Conservation (phyloP, 2,888 invertebrate genomes). For the Oegoconia quadripuncta region DNA sequence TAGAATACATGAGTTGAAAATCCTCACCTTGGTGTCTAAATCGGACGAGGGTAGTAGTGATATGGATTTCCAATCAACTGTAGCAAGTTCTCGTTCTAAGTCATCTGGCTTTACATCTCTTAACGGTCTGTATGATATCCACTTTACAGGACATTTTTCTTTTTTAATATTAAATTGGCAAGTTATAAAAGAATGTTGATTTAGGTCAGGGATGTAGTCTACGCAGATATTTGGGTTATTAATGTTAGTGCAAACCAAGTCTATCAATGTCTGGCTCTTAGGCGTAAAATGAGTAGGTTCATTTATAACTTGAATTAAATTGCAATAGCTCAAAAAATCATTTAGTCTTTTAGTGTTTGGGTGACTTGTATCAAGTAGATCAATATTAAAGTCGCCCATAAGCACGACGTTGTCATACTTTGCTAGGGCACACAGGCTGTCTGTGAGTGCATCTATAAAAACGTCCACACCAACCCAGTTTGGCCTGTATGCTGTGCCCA, state of each 20-base stretch:
- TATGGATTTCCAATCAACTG: background rate
- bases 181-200: background rate
- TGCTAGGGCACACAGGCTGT: too few relatives aligned
- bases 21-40: background rate
- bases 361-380: too few relatives aligned
- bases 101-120: background rate
- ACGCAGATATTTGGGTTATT: background rate
- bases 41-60: background rate
- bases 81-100: too few relatives aligned
- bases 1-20: background rate
- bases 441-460: conserved; percentile 4
- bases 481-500: conserved; percentile 8
- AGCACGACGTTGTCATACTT: background rate
- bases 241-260: conserved; percentile 7
- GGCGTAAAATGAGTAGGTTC: conserved; percentile 12
- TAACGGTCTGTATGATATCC: background rate
- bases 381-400: conserved; percentile 10
- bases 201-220: background rate
- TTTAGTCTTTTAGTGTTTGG: background rate
- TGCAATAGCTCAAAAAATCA: background rate
- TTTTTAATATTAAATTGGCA: background rate
- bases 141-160: background rate
- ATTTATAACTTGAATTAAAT: background rate
- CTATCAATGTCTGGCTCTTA: conserved; percentile 8
- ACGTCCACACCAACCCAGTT: background rate